A percentile compares a stretch with the other conserved stretches of the same genome.
These are phyloP conservation scores for Mamestra brassicae DNA, from an alignment of 2,888 invertebrate species.

Conservation along the genomic window DNA sequence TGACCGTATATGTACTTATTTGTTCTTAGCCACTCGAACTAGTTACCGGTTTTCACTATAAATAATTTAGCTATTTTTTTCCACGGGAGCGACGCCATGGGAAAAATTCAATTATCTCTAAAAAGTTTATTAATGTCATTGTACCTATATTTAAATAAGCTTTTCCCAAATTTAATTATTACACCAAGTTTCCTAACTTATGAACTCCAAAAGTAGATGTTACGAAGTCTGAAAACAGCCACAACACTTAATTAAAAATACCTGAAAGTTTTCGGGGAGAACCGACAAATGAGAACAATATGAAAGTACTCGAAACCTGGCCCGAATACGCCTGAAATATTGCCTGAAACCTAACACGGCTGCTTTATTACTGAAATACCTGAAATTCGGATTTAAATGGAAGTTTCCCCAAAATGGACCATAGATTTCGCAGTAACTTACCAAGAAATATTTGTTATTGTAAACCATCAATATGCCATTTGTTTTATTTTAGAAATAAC, in stretches of 20 bases:
- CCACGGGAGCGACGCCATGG: no score
- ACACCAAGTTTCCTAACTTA: not conserved
- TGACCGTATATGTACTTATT: no score
- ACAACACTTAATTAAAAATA: slow-evolving; percentile 55
- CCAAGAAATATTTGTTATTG: not conserved
- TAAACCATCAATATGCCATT: not conserved
- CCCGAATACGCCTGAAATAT: slow-evolving; percentile 5
- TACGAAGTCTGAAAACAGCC: not conserved
- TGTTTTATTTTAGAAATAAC: not conserved
- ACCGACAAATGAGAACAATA: slow-evolving; percentile 35
- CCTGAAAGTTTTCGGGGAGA: slow-evolving; percentile 33
- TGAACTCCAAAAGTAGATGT: not conserved
- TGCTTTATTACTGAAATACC: slow-evolving; percentile 3
- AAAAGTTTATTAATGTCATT: no score
- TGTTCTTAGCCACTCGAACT: no score
- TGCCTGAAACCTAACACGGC: not conserved
- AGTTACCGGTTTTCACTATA: no score
- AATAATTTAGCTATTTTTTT: no score
- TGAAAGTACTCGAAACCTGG: slow-evolving; percentile 29
- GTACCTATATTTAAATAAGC: not conserved
- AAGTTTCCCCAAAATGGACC: not conserved
- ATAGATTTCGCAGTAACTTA: not conserved
- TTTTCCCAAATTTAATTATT: not conserved
- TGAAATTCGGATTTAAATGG: not conserved
- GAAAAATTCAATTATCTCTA: no score